Evolutionary conservation across 1,140 invertebrate genomes (phyloP), one percentile per base, ranked within the genome.

Genomic region (Magallana angulata): DNA sequence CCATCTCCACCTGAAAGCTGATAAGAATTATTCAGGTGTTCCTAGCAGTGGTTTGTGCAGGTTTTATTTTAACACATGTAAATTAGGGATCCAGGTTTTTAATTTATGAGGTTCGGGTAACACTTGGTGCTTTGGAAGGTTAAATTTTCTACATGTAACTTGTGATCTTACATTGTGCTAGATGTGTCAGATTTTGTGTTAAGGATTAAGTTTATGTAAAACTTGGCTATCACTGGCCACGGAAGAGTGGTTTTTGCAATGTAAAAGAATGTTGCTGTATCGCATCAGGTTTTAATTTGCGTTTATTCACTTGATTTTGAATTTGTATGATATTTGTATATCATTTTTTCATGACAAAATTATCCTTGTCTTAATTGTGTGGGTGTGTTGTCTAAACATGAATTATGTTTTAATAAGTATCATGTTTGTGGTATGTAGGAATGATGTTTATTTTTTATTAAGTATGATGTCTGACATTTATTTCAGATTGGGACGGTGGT

Each of bases 401-500:
- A 14, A 16, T n/a, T 18, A 12, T 24, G 30, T 11, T 7, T 71
- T 48, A 48, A 48, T 48, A 48, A 5, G 36, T 48, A 48, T 48
- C 36, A 48, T 48, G 36, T 48, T 30, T 30, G 7, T 76, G 68
- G 68, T 76, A 76, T 76, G 18, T 76, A 8, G 36, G 36, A n/a
- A 64, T 76, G 30, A 30, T 30, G 36, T 11, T 48, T 48, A 48
- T 48, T 48, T 71, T 18, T 76, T 24, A 76, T 76, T n/a, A n/a
- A 68, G 8, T 12, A 76, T 76, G 24, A 36, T 76, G 24, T 76
- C 68, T 76, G 24, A 30, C 9, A 11, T 76, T 2, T 12, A 11
- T 76, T 76, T 76, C 68, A 76, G 68, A 76, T 76, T 76, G 68
- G 68, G 68, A 76, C 24, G 24, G 68, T 3, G 68, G 68, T 76